These are phyloP conservation scores for Arremon aurantiirostris DNA, from an alignment of 2,797 vertebrate species.

Conservation along the genomic window DNA sequence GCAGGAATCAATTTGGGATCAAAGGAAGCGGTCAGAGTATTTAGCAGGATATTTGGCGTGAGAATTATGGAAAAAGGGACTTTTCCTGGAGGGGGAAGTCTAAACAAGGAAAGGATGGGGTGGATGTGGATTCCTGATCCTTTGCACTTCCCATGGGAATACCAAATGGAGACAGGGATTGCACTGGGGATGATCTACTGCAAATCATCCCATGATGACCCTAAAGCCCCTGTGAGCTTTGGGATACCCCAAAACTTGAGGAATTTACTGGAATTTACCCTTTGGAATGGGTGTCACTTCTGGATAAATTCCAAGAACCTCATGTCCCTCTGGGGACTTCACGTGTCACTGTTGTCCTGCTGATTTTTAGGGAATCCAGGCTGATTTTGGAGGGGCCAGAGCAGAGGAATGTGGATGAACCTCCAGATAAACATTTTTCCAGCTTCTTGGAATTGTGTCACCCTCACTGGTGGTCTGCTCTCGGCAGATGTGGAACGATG, in stretches of 20 bases:
- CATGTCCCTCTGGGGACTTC: accelerated
- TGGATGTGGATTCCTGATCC: accelerated
- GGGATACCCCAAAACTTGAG: neutral
- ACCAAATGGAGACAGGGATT: neutral
- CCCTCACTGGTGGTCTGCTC: accelerated
- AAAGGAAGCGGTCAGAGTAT: accelerated
- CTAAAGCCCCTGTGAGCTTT: accelerated
- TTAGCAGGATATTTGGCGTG: neutral
- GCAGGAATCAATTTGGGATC: neutral
- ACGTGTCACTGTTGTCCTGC: accelerated
- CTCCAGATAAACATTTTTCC: neutral
- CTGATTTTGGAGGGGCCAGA: accelerated
- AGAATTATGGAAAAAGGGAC: neutral
- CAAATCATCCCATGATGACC: neutral
- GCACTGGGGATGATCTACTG: accelerated
- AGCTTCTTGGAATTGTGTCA: neutral
- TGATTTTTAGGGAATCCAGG: neutral
- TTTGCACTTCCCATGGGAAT: neutral
- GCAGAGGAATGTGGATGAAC: neutral
- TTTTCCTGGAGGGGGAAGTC: neutral
- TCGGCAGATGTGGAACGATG: accelerated
- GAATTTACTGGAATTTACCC: neutral
- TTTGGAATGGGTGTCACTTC: neutral
- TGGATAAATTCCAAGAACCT: accelerated
- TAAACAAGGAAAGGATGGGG: neutral